Base-by-base conservation (phyloP, 2,797 vertebrate genomes). In the Miichthys miiuy region DNA sequence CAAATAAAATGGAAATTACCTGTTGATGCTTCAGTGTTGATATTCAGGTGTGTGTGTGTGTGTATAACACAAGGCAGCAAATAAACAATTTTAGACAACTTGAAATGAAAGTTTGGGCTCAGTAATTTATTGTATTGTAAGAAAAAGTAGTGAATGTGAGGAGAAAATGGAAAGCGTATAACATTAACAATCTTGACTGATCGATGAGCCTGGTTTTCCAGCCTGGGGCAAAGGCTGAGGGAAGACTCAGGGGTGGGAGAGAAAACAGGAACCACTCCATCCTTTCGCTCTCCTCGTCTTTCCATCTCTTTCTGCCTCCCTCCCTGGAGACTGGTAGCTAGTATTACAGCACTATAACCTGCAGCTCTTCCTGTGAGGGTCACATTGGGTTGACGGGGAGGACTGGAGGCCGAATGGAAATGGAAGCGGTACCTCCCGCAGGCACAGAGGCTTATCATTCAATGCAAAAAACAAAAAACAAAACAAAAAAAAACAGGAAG, bases 341-440 rank as follows among this genome's bases (percentile, higher is more conserved):
- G 84, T 86, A 70, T 91, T 90, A 92, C 89, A 83, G 87, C 66
- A 51, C 41, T 42, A 67, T 64, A 79, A 84, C 86, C 89, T 47
- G 72, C 72, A 78, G 89, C 81, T 68, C 89, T 91, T 91, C 86
- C 89, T 89, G 80, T 81, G 87, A 89, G 89, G 91, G 91, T 89
- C 90, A 89, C 83, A 79, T 73, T 66, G 87, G 87, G 84, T 86
- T 81, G 79, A 86, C 50, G 38, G 70, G 68, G 68, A 82, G 62
- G 44, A 84, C 77, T 58, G 77, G 81, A 64, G 82, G 88, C 72
- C 57, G 66, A 60, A 42, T 80, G 68, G 81, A 90, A 88, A 87
- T 74, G 88, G 80, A 86, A 52, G 72, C n/a, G 1, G 54, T 21
- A 61, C 50, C 38, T 79, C 83, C 81, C 67, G 52, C 25, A 60